Evolutionary conservation across 2,113 vertebrate species (phyloP).

Genomic region (Irena cyanogastra): DNA sequence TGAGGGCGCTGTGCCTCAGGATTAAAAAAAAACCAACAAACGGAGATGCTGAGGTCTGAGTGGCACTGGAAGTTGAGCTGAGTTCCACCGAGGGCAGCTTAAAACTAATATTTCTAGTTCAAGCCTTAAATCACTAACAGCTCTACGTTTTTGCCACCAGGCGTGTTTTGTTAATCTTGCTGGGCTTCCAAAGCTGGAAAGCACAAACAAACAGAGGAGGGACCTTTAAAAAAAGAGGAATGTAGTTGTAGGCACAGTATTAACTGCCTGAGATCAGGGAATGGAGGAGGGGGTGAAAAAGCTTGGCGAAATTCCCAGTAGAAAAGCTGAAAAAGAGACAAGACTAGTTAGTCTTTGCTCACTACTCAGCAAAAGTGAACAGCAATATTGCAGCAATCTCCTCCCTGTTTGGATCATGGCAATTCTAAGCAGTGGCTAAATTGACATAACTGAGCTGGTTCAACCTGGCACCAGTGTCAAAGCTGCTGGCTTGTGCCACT

Average conservation of each 20-base stretch:
- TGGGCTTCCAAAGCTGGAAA: neutral
- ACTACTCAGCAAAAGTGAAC: neutral
- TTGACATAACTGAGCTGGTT: neutral
- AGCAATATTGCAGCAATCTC: neutral
- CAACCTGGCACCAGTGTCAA: neutral
- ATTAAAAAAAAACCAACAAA: neutral
- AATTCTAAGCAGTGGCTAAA: neutral
- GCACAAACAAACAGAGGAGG: neutral
- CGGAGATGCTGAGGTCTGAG: neutral
- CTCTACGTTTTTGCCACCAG: neutral
- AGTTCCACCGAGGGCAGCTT: neutral
- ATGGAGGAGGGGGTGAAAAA: neutral
- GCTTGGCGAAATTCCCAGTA: conserved; percentile 13
- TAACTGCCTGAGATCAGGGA: conserved; percentile 28
- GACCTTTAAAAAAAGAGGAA: neutral
- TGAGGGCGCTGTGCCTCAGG: conserved; percentile 73
- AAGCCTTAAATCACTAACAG: conserved; percentile 6
- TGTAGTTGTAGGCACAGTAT: neutral
- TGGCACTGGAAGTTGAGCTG: neutral
- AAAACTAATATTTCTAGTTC: neutral
- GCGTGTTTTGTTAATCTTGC: neutral
- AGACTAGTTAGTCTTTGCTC: neutral
- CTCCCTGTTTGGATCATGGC: neutral
- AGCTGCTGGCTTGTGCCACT: neutral
- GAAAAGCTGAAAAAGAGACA: neutral